Percentiles rank a stretch among this genome's conserved stretches.
Conservation (phyloP, 1,140 invertebrate genomes). For the Aphelenchoides besseyi region DNA sequence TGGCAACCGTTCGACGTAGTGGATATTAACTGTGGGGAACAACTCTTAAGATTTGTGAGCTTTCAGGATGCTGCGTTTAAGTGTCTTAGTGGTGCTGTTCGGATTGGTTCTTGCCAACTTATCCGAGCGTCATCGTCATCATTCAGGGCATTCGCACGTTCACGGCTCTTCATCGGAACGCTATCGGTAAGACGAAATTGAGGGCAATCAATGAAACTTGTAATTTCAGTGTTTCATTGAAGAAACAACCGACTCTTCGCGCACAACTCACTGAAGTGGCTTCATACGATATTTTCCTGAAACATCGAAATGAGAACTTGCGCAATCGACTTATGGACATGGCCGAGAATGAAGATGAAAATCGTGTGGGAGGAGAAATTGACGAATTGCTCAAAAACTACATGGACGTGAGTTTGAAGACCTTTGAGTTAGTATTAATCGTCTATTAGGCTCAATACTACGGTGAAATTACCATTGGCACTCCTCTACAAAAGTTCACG, state of each 20-base stretch:
- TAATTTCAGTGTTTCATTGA: constrained; percentile 36
- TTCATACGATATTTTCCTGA: constrained; percentile 39
- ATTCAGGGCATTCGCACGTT: too few species aligned
- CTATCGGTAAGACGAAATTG: too few species aligned
- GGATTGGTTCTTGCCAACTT: too few species aligned
- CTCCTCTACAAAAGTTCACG: constrained; percentile 84
- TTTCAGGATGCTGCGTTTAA: too few species aligned
- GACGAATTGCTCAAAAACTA: constrained; percentile 85
- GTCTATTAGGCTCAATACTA: constrained; percentile 68
- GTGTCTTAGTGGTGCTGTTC: too few species aligned
- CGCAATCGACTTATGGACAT: constrained; percentile 26
- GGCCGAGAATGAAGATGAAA: not conserved
- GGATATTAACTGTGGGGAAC: too few species aligned
- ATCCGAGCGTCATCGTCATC: too few species aligned
- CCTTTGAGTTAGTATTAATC: not conserved
- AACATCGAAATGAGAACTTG: constrained; percentile 42
- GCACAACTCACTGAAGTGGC: constrained; percentile 23
- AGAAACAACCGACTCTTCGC: constrained; percentile 42
- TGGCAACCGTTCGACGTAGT: too few species aligned
- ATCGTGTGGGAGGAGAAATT: constrained; percentile 45
- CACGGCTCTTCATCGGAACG: too few species aligned
- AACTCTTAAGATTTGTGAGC: too few species aligned
- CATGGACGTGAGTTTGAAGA: constrained; percentile 66
- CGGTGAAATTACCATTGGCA: constrained; percentile 85
- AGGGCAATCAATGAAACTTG: too few species aligned